Base-by-base conservation (phyloP, 2,888 invertebrate species). In the Choristoneura rosaceana region DNA sequence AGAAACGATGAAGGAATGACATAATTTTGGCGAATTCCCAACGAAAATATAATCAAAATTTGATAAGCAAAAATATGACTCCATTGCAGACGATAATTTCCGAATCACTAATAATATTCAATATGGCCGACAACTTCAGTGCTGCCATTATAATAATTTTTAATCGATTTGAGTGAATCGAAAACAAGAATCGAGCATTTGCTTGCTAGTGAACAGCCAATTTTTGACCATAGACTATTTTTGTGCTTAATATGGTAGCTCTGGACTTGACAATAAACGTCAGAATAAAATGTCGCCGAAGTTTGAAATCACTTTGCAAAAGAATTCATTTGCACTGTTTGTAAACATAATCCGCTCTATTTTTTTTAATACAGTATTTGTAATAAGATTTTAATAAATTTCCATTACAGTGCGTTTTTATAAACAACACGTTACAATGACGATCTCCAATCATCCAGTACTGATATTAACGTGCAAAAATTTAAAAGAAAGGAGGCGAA, bases 21-120 rank as follows among this genome's bases (percentile, higher is more conserved):
- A 94, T 94, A 91, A 92, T 92, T 92, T 93, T 88, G 90, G 90
- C 86, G 90, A 90, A 89, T 87, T 90, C 86, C 87, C 93, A 91
- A 90, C 87, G 84, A 90, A 90, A 89, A 85, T 89, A 88, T 84
- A 85, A 88, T 90, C 90, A 87, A 90, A 93, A 89, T 89, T 92
- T 87, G 91, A 88, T 89, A 89, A 85, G 90, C 87, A 90, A 94
- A 92, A 93, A 88, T 93, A 86, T 86, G 93, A 93, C 94, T 94
- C 94, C 94, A 94, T 94, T 86, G 94, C 94, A 92, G 90, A 89
- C 90, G 92, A 90, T 91, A 93, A 89, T 92, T 91, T 88, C 86
- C 85, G 86, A 90, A 86, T 89, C 84, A 92, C 90, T 92, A 89
- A 88, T 84, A 75, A 83, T 80, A 82, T 86, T 77, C 83, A 93